Conservation (phyloP, 2,797 vertebrate genomes). For the Macroramphosus scolopax region DNA sequence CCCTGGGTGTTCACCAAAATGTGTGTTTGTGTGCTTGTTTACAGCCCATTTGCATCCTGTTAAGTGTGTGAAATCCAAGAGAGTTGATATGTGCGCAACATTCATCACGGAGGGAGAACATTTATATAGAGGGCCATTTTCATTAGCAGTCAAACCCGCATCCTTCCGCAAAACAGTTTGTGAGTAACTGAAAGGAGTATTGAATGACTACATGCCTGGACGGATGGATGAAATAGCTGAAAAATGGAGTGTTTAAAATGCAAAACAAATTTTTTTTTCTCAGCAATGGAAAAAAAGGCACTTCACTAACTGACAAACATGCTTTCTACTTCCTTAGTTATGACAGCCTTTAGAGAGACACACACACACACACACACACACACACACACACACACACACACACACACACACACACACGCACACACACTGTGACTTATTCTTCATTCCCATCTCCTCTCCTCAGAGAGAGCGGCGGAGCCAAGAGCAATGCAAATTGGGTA, state of each 20-base stretch:
- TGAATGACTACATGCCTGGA: conserved; percentile 17
- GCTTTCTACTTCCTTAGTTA: conserved; percentile 30
- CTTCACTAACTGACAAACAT: conserved; percentile 32
- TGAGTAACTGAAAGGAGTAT: too few relatives aligned
- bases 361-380: conserved; percentile 13
- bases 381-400: conserved; percentile 6
- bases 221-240: conserved; percentile 23
- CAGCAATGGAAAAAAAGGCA: background rate
- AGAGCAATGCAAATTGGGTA: conserved; percentile 77
- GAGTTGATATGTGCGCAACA: conserved; percentile 10
- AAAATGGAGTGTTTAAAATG: conserved; percentile 27
- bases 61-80: conserved; percentile 11
- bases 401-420: conserved; percentile 6
- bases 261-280: background rate
- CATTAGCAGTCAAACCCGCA: conserved; percentile 33
- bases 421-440: conserved; percentile 36
- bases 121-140: conserved; percentile 34
- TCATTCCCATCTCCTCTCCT: conserved; percentile 48
- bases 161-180: conserved; percentile 17
- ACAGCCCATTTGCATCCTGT: conserved; percentile 23
- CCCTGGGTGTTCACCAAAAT: conserved; percentile 22
- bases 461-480: conserved; percentile 61
- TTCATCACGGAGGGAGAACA: conserved; percentile 22
- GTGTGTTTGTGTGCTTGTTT: conserved; percentile 15
- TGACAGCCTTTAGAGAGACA: conserved; percentile 30